phyloP scores from a whole-genome alignment of 1,140 invertebrate species.

The Venturia canescens region DNA sequence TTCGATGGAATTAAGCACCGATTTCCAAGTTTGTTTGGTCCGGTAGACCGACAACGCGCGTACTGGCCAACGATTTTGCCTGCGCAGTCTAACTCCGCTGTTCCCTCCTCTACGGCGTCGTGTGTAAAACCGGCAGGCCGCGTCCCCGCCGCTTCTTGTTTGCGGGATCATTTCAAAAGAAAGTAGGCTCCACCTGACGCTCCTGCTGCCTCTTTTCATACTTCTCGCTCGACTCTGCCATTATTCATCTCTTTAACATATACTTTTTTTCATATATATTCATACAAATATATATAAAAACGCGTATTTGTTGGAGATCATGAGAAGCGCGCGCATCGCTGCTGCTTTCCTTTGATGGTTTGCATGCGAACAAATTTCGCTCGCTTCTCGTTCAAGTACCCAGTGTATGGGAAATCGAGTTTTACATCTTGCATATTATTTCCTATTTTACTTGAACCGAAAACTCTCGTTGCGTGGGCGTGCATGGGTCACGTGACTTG shows the following conservation, averaged over 20 bases:
- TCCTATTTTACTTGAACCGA: too few relatives aligned
- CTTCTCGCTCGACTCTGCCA: not conserved
- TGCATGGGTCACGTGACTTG: too few relatives aligned
- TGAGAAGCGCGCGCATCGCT: not conserved
- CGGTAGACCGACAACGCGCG: not conserved
- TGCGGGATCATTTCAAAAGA: conserved; percentile 2
- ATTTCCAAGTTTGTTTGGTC: conserved; percentile 2
- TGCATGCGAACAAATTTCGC: conserved; percentile 11
- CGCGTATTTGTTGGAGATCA: not conserved
- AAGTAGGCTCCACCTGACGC: conserved; percentile 25
- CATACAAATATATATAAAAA: not conserved
- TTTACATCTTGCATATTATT: too few relatives aligned
- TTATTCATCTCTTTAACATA: conserved; percentile 3
- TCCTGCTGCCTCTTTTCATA: not conserved
- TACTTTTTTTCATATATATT: conserved; percentile 1
- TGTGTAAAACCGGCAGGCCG: not conserved
- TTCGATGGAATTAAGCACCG: not conserved
- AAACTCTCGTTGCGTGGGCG: too few relatives aligned
- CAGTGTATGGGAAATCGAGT: too few relatives aligned
- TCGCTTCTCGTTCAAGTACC: not conserved
- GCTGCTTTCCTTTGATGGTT: not conserved
- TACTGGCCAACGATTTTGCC: not conserved
- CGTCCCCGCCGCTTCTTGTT: not conserved
- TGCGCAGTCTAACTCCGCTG: not conserved
- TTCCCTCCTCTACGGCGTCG: not conserved